A percentile compares a stretch with the other conserved stretches of the same genome.
These are phyloP conservation scores for Drosophila paulistorum DNA, from an alignment of 1,140 invertebrate genomes.

Conservation along the genomic window DNA sequence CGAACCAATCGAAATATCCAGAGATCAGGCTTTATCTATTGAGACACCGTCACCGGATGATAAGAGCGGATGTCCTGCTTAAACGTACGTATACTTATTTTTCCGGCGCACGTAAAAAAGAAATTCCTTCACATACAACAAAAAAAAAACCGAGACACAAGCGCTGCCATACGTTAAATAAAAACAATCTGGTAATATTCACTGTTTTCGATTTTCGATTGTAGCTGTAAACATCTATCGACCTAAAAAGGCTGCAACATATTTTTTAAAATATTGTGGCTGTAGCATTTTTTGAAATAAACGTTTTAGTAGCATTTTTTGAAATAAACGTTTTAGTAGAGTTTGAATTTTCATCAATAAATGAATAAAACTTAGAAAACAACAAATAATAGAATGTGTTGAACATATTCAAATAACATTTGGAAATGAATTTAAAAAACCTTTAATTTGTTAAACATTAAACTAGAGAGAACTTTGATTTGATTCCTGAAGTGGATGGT, in stretches of 20 bases:
- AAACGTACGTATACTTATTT: not conserved
- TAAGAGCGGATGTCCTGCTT: not conserved
- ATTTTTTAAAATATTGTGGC: too few species aligned
- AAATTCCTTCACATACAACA: constrained; percentile 4
- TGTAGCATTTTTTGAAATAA: too few species aligned
- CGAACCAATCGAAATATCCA: not conserved
- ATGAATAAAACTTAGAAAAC: too few species aligned
- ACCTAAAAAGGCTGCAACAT: not conserved
- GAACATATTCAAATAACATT: too few species aligned
- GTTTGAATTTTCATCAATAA: too few species aligned
- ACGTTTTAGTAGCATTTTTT: too few species aligned
- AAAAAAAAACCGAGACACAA: not conserved
- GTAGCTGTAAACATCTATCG: not conserved
- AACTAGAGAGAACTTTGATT: too few species aligned
- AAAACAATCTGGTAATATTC: not conserved
- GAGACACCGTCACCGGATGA: not conserved
- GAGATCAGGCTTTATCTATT: not conserved
- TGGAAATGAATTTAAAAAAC: too few species aligned
- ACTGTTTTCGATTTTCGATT: constrained; percentile 1
- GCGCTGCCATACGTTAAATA: not conserved
- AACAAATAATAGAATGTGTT: too few species aligned
- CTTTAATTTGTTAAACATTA: too few species aligned
- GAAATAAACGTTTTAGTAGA: too few species aligned
- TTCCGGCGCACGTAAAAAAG: not conserved
- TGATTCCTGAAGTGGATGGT: too few species aligned